Evolutionary conservation across 2,888 invertebrate genomes (phyloP).

Genomic region (Parthenolecanium corni): DNA sequence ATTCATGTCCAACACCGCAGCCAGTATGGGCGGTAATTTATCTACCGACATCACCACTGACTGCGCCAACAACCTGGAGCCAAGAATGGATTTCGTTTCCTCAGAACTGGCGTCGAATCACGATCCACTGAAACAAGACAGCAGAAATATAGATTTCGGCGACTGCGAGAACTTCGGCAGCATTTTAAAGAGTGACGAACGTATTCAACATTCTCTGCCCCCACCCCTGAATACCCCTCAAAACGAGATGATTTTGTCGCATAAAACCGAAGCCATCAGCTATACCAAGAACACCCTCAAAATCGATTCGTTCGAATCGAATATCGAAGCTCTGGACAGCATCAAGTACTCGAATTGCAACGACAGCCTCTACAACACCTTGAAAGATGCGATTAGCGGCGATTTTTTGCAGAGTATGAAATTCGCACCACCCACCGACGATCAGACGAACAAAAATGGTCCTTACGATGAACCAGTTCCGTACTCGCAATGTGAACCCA

Average conservation of each 20-base stretch:
- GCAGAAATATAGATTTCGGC: neutral
- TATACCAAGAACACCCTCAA: neutral
- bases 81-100: neutral
- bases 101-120: neutral
- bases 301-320: neutral
- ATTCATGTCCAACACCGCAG: neutral
- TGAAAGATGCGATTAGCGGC: neutral
- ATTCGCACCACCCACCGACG: constrained; percentile 5
- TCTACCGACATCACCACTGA: neutral
- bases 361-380: neutral
- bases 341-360: neutral
- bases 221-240: neutral
- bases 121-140: neutral
- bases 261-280: neutral
- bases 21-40: neutral
- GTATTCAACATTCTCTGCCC: neutral
- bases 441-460: neutral
- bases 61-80: neutral
- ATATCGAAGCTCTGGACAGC: neutral
- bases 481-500: constrained; percentile 10
- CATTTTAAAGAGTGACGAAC: neutral
- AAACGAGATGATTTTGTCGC: neutral
- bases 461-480: neutral
- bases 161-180: constrained; percentile 1
- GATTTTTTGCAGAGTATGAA: constrained; percentile 14